Base-by-base conservation (phyloP, 2,888 invertebrate species). In the Drosophila siamana region DNA sequence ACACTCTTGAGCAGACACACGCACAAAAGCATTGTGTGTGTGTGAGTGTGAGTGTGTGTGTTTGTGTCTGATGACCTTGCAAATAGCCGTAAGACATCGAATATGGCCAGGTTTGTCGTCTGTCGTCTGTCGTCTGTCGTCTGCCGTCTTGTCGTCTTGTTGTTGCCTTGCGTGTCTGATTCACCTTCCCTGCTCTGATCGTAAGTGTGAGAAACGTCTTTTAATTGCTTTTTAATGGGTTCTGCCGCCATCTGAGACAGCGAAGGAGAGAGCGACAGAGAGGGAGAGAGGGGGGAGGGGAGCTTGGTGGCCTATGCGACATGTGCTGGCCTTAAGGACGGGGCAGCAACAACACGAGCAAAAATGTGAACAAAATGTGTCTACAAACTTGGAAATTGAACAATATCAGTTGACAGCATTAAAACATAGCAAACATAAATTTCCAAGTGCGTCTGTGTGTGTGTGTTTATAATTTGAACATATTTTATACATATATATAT, bases 211-310 rank as follows among this genome's bases (percentile, higher is more conserved):
- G 52, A 56, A 69, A 80, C 61, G 47, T 56, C 47, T 69, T 67
- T 59, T 75, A 73, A 78, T 85, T 81, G 76, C 68, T 67, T 81
- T 81, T 69, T 85, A 86, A 84, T 86, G 70, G 73, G 64, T 67
- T 59, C 65, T 40, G 46, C 19, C 19, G 19, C 19, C 19, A 1
- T 19, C 2, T 19, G 19, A 1, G 19, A 19, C 19, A 2, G 19
- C 19, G 19, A 19, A 19, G 19, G 19, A 19, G 19, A 1, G 19
- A 3, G 19, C 19, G n/a, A n/a, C n/a, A 19, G 52, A 16, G n/a
- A 7, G 48, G 3, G 8, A 15, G 26, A 7, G n/a, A 1, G 16
- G 1, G 7, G 8, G 3, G 16, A 9, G 36, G 51, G 24, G 24
- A n/a, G n/a, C 13, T 38, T 51, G 51, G 24, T 8, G 2, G 13